phyloP scores from a whole-genome alignment of 2,113 vertebrate genomes.

The Xenus cinereus region DNA sequence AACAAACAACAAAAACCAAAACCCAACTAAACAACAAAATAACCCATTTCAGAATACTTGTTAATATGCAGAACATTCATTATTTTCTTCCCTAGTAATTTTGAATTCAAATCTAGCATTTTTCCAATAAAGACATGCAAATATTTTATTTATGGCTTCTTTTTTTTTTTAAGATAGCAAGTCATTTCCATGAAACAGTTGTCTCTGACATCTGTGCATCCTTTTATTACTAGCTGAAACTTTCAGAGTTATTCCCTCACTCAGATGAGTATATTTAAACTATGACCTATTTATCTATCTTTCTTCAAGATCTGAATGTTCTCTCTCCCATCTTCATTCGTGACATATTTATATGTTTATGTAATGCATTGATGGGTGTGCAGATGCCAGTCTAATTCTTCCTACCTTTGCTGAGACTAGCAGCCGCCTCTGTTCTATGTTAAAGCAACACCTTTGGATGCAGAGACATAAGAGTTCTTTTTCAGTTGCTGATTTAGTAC shows the following conservation, averaged over 20 bases:
- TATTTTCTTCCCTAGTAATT: neutral
- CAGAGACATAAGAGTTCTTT: neutral
- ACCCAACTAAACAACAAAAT: neutral
- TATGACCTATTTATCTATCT: neutral
- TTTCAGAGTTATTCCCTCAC: neutral
- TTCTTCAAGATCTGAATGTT: neutral
- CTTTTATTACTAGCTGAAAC: neutral
- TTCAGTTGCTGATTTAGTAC: neutral
- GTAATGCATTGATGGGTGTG: neutral
- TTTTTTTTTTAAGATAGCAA: neutral
- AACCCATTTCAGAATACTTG: neutral
- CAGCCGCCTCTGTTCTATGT: neutral
- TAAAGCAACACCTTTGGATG: neutral
- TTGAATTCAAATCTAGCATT: neutral
- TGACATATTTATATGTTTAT: neutral
- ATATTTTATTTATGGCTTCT: neutral
- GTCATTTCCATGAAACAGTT: neutral
- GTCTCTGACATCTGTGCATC: neutral
- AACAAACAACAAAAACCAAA: too few relatives aligned
- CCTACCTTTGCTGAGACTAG: neutral
- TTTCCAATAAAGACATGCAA: neutral
- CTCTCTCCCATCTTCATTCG: neutral
- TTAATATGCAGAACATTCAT: neutral
- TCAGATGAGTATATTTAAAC: neutral
- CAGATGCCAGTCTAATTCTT: neutral